phyloP scores from a whole-genome alignment of 2,888 invertebrate species.

The Drosophila stalkeri region DNA sequence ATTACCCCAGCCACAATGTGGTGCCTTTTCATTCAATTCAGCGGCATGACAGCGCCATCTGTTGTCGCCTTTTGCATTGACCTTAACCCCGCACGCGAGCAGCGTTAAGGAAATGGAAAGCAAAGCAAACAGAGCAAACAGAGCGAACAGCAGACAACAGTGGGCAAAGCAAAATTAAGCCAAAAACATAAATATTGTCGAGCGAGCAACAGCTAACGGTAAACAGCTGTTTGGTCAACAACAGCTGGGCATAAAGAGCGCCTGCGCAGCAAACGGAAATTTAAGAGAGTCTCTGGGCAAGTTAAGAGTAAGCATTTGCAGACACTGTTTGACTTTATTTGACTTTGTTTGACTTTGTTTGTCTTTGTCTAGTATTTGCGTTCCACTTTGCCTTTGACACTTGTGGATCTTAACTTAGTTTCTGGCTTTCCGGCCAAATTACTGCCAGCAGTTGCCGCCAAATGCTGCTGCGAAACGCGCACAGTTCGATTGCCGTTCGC shows the following conservation, averaged over 20 bases:
- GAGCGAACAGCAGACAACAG: constrained; percentile 7
- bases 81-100: constrained; percentile 67
- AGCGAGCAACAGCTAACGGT: constrained; percentile 61
- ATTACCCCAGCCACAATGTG: constrained; percentile 60
- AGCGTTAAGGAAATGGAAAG: constrained; percentile 1
- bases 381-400: constrained; percentile 4
- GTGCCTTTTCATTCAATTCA: constrained; percentile 28
- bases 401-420: constrained; percentile 62
- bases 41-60: constrained; percentile 61
- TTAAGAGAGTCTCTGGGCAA: constrained; percentile 45
- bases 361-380: constrained; percentile 29
- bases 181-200: constrained; percentile 56
- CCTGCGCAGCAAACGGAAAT: constrained; percentile 50
- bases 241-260: constrained; percentile 55
- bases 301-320: constrained; percentile 49
- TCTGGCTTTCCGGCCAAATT: constrained; percentile 19
- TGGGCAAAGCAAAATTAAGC: constrained; percentile 23
- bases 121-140: constrained; percentile 13
- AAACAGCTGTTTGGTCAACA: constrained; percentile 48
- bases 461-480: constrained; percentile 50
- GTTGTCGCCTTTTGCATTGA: constrained; percentile 57
- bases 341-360: constrained; percentile 45
- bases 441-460: constrained; percentile 48
- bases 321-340: constrained; percentile 41
- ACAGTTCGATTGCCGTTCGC: constrained; percentile 60